Evolutionary conservation across 2,888 invertebrate genomes (phyloP), one percentile per base, ranked within the genome.

Genomic region (Yponomeuta plumbellus): DNA sequence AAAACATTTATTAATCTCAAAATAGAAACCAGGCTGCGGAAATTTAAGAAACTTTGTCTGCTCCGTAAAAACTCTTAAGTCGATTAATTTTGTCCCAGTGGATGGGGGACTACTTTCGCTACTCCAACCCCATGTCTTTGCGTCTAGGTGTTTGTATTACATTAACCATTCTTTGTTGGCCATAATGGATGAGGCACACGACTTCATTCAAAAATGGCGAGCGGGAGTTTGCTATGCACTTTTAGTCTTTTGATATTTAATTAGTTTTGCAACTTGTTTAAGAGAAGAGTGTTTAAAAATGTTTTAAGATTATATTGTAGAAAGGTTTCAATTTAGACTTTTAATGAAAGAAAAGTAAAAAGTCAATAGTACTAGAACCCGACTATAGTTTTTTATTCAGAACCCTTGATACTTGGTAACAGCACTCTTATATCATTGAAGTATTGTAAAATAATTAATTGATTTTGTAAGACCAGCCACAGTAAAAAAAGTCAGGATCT

Each of bases 91-190:
- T 17, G 44, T 39, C 62, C 34, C 44, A n/a, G 26, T 56, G 58
- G 66, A 61, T 66, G 66, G 62, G 22, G n/a, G 66, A 67, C 59
- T 64, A 65, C 61, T 52, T 67, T 67, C 65, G 64, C 62, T 66
- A 68, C 68, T 72, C 17, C 75, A 74, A 67, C 69, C 68, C 69
- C 69, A 66, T 67, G 69, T 70, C 70, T 70, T 71, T 59, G 23
- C 68, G 70, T 58, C 69, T 66, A 70, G 71, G 73, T 79, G 80
- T 80, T 80, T 79, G 76, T 76, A 76, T 74, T 76, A 75, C 78
- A 80, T 81, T 80, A 80, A 77, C 75, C 73, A 81, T 80, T 81
- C 78, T 77, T 78, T 79, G 79, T 79, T 44, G 70, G 72, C 74
- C 78, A 80, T 80, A 80, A 80, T 80, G 79, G 80, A 80, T 77